phyloP scores from a whole-genome alignment of 2,797 vertebrate genomes.

The Mus caroli region DNA sequence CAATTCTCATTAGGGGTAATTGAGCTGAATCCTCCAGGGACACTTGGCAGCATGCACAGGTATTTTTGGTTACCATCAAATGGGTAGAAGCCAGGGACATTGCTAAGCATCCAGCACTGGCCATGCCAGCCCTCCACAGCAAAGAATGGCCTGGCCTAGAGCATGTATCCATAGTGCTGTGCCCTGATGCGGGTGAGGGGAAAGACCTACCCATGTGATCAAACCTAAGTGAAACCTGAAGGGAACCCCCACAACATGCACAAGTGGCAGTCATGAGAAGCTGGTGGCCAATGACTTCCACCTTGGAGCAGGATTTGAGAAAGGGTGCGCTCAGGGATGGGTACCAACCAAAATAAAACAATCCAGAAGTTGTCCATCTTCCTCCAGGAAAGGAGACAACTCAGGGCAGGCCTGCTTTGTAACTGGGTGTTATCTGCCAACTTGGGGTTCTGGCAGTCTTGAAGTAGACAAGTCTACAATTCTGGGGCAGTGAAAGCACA shows the following conservation, averaged over 20 bases:
- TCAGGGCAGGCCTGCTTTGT: slow-evolving; percentile 63
- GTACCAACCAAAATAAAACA: background rate
- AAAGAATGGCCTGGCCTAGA: background rate
- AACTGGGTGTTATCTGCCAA: slow-evolving; percentile 55
- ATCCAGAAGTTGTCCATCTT: background rate
- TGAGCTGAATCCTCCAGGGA: background rate
- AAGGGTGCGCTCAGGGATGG: background rate
- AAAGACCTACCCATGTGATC: background rate
- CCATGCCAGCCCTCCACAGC: background rate
- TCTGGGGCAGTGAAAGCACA: slow-evolving; percentile 58
- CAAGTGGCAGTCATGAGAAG: accelerated
- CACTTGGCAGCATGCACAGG: background rate
- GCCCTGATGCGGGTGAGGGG: background rate
- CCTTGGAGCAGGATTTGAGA: background rate
- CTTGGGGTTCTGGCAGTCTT: slow-evolving; percentile 63
- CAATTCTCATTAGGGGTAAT: background rate
- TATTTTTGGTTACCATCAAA: background rate
- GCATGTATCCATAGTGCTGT: background rate
- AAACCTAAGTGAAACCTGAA: background rate
- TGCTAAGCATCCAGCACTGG: background rate
- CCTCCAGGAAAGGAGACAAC: slow-evolving; percentile 51
- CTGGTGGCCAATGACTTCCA: background rate
- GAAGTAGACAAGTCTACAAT: slow-evolving; percentile 76
- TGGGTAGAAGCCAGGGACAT: background rate
- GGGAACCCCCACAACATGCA: accelerated